Percentiles rank a stretch among this genome's conserved stretches.
phyloP scores from a whole-genome alignment of 2,797 vertebrate genomes.

The Epinephelus awoara region DNA sequence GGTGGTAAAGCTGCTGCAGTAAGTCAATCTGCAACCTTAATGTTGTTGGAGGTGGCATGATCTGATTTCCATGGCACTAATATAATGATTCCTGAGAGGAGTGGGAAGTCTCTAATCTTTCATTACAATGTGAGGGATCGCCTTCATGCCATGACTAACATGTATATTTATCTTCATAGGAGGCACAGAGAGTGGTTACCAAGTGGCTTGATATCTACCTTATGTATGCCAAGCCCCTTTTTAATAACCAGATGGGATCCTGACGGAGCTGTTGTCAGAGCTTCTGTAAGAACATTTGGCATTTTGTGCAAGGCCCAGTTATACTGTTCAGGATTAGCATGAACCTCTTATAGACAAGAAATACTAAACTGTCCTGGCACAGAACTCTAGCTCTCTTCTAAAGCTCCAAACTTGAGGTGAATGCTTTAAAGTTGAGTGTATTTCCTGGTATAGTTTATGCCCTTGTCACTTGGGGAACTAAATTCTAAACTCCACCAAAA shows the following conservation, averaged over 20 bases:
- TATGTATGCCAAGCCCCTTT: slow-evolving; percentile 34
- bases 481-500: slow-evolving; percentile 55
- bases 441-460: slow-evolving; percentile 16
- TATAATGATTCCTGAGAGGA: slow-evolving; percentile 45
- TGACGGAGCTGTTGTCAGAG: slow-evolving; percentile 37
- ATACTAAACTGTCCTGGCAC: neutral
- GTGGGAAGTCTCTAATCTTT: slow-evolving; percentile 39
- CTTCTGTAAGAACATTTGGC: slow-evolving; percentile 40
- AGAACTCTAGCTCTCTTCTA: neutral
- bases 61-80: slow-evolving; percentile 53
- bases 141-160: slow-evolving; percentile 27
- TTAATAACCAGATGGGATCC: slow-evolving; percentile 53
- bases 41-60: slow-evolving; percentile 47
- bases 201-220: slow-evolving; percentile 29
- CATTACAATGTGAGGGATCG: slow-evolving; percentile 40
- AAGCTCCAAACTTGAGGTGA: neutral
- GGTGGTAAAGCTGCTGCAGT: slow-evolving; percentile 29
- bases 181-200: slow-evolving; percentile 13
- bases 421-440: slow-evolving; percentile 8
- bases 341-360: neutral
- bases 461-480: slow-evolving; percentile 58
- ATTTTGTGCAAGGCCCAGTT: slow-evolving; percentile 3
- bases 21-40: slow-evolving; percentile 41
- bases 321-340: slow-evolving; percentile 12
- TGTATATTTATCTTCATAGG: slow-evolving; percentile 24